phyloP scores from a whole-genome alignment of 2,888 invertebrate genomes.

The Cyrtodaria siliqua region DNA sequence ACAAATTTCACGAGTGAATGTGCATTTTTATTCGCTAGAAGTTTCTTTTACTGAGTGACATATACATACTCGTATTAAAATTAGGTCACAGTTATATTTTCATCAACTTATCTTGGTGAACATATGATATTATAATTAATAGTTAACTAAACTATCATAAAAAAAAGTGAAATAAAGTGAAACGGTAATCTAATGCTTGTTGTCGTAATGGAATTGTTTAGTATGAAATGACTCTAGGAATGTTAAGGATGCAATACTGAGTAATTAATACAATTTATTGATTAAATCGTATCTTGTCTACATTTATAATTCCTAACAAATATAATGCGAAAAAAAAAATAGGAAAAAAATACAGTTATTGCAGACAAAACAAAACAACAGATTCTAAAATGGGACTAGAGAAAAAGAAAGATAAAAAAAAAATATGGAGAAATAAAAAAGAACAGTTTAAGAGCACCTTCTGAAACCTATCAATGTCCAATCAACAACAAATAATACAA shows the following conservation, averaged over 20 bases:
- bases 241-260: conserved; percentile 35
- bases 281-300: conserved; percentile 1
- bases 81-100: too few relatives aligned
- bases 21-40: too few relatives aligned
- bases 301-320: conserved; percentile 11
- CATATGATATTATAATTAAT: too few relatives aligned
- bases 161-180: too few relatives aligned
- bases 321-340: not conserved
- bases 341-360: not conserved
- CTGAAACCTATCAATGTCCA: not conserved
- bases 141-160: too few relatives aligned
- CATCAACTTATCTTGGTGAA: too few relatives aligned
- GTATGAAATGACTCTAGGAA: conserved; percentile 28
- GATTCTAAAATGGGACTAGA: conserved; percentile 11
- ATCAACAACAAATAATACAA: too few relatives aligned
- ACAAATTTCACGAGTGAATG: too few relatives aligned
- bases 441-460: not conserved
- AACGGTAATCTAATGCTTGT: too few relatives aligned
- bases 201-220: too few relatives aligned
- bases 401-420: conserved; percentile 5
- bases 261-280: conserved; percentile 8
- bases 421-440: not conserved
- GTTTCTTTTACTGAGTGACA: too few relatives aligned
- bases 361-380: not conserved
- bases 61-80: too few relatives aligned